Conservation (phyloP, 2,888 invertebrate genomes). For the Bimastos eiseni region DNA sequence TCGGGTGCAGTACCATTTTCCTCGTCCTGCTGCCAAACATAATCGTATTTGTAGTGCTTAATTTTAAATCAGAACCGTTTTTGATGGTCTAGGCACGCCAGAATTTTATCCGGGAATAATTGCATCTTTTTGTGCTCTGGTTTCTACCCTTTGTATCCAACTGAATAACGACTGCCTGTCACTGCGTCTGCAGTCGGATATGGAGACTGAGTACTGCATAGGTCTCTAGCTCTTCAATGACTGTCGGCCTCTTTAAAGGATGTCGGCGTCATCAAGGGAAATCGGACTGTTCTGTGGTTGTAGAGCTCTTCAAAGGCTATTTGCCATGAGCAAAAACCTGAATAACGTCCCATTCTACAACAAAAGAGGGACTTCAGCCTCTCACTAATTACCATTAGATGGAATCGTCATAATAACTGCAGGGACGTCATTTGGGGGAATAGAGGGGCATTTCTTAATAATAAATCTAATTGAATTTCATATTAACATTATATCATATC, state of each 20-base stretch:
- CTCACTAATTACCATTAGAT: background rate
- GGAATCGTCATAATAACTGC: background rate
- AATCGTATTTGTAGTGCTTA: background rate
- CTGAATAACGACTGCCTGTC: background rate
- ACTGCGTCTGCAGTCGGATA: background rate
- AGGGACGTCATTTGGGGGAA: no score
- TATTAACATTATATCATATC: no score
- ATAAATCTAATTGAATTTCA: no score
- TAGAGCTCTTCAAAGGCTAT: background rate
- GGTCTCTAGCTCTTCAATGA: background rate
- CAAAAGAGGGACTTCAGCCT: background rate
- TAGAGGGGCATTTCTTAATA: no score
- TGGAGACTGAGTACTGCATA: background rate
- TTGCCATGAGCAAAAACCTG: background rate
- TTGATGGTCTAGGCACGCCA: background rate
- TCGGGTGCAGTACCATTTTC: background rate
- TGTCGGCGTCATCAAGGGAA: background rate
- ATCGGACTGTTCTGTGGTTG: background rate
- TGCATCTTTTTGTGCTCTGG: background rate
- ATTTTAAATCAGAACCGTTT: background rate
- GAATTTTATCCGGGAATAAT: background rate
- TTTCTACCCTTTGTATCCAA: background rate
- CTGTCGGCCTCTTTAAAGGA: background rate
- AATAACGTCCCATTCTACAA: background rate
- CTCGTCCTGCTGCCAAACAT: background rate